These are phyloP conservation scores for Toxotes jaculatrix DNA, from an alignment of 2,113 vertebrate genomes.

Conservation along the genomic window DNA sequence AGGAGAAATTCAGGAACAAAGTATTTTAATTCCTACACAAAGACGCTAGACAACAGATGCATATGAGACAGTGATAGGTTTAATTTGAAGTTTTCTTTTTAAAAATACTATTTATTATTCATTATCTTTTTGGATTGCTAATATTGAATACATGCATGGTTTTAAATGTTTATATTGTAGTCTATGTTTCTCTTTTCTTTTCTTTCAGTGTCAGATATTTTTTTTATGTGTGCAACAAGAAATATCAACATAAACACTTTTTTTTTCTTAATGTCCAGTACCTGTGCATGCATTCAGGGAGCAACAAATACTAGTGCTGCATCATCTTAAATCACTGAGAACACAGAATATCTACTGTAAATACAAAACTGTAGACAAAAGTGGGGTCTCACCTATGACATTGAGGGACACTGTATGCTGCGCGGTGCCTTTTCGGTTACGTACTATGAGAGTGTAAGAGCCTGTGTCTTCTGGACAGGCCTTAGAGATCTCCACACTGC, in stretches of 20 bases:
- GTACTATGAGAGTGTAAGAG: slow-evolving; percentile 79
- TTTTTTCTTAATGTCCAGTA: too few relatives aligned
- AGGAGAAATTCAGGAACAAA: neutral
- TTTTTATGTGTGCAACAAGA: neutral
- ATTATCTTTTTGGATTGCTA: neutral
- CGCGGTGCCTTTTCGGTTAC: slow-evolving; percentile 70
- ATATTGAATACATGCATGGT: neutral
- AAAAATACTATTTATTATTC: neutral
- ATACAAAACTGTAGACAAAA: neutral
- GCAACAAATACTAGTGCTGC: neutral
- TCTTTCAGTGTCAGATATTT: neutral
- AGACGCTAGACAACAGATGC: neutral
- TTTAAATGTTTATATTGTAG: neutral
- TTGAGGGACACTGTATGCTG: slow-evolving; percentile 81
- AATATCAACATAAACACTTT: neutral
- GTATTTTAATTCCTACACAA: neutral
- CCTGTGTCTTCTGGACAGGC: slow-evolving; percentile 75
- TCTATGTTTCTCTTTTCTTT: too few relatives aligned
- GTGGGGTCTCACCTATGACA: slow-evolving; percentile 75
- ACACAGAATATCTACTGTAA: neutral
- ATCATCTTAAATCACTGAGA: neutral
- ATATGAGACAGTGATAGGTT: neutral
- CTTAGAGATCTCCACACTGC: slow-evolving; percentile 72
- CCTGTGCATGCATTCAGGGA: neutral
- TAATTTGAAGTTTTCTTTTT: too few relatives aligned